phyloP scores from a whole-genome alignment of 2,888 invertebrate genomes.

The Patella caerulea region DNA sequence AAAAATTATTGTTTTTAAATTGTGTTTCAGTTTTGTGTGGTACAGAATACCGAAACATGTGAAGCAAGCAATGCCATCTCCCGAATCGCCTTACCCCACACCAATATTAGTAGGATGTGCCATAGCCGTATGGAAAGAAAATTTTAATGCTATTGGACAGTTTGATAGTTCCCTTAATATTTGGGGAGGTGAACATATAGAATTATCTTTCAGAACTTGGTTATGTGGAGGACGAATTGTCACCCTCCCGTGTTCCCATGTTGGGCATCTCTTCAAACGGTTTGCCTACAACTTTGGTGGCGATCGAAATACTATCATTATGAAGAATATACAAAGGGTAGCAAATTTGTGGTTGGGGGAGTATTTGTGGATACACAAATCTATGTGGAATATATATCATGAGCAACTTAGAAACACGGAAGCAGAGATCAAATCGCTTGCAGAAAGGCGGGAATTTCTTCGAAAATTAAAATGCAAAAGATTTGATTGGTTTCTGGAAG shows the following conservation, averaged over 20 bases:
- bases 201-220: slow-evolving; percentile 87
- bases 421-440: slow-evolving; percentile 37
- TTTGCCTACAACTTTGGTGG: slow-evolving; percentile 88
- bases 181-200: slow-evolving; percentile 98
- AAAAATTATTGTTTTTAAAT: background rate
- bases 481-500: slow-evolving; percentile 97
- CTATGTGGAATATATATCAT: background rate
- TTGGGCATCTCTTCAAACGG: slow-evolving; percentile 76
- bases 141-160: slow-evolving; percentile 93
- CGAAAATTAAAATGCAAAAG: slow-evolving; percentile 89
- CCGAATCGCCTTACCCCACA: no score
- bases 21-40: background rate
- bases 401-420: slow-evolving; percentile 30
- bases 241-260: slow-evolving; percentile 34
- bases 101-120: slow-evolving; percentile 82
- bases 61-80: no score
- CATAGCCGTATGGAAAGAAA: slow-evolving; percentile 91
- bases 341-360: slow-evolving; percentile 18
- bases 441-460: slow-evolving; percentile 79
- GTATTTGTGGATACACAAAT: background rate
- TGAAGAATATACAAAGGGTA: slow-evolving; percentile 9
- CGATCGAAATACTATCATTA: background rate
- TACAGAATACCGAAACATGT: no score
- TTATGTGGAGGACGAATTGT: slow-evolving; percentile 34
- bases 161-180: slow-evolving; percentile 99